These are phyloP conservation scores for Stenoptilia bipunctidactyla DNA, from an alignment of 2,888 invertebrate species.

Conservation along the genomic window DNA sequence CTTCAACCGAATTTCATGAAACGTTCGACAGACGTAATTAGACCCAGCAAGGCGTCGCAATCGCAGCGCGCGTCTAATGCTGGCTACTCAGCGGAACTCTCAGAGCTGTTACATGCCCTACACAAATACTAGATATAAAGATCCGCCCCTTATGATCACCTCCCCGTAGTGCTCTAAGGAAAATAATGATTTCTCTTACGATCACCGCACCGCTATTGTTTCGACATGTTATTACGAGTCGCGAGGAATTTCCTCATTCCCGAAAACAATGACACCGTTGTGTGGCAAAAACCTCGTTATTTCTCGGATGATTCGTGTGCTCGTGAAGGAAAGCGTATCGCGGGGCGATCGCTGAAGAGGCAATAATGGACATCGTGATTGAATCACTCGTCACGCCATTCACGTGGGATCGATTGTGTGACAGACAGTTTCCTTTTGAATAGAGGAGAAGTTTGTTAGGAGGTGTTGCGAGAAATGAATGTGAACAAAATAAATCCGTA, in stretches of 20 bases:
- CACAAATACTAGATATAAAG: too few species aligned
- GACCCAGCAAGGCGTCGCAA: constrained; percentile 11
- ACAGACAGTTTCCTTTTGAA: constrained; percentile 27
- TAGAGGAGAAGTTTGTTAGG: not conserved
- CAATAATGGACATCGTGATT: constrained; percentile 48
- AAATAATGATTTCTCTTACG: constrained; percentile 19
- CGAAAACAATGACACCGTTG: not conserved
- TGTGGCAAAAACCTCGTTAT: not conserved
- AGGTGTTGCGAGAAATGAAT: too few species aligned
- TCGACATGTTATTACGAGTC: constrained; percentile 7
- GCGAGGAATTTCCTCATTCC: too few species aligned
- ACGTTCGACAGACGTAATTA: constrained; percentile 18
- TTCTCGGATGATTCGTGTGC: too few species aligned
- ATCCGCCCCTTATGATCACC: too few species aligned
- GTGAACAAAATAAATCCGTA: not conserved
- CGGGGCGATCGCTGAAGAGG: not conserved
- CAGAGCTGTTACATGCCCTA: too few species aligned
- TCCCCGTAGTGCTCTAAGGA: constrained; percentile 8
- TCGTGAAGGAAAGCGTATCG: too few species aligned
- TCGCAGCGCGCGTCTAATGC: constrained; percentile 2
- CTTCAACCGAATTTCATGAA: constrained; percentile 15
- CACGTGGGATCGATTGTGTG: constrained; percentile 36
- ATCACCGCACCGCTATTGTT: constrained; percentile 14
- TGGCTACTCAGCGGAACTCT: too few species aligned
- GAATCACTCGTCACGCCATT: constrained; percentile 46